A percentile compares a stretch with the other conserved stretches of the same genome.
phyloP scores from a whole-genome alignment of 2,113 vertebrate genomes.

The Neopipo cinnamomea region DNA sequence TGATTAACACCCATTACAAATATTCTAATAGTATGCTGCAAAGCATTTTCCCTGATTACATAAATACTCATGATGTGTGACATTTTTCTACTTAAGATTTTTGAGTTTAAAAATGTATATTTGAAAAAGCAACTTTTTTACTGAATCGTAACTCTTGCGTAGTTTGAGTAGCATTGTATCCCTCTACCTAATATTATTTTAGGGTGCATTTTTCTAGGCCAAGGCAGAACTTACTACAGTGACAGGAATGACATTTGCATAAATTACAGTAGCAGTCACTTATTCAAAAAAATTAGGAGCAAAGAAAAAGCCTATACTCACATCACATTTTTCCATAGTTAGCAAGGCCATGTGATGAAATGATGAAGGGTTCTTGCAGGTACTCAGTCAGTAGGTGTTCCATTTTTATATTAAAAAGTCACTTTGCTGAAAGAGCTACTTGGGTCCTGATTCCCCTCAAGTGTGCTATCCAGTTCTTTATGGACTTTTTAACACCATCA shows the following conservation, averaged over 20 bases:
- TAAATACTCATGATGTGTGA: background rate
- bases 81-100: background rate
- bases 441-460: background rate
- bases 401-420: background rate
- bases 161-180: background rate
- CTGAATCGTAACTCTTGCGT: background rate
- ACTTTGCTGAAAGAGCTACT: background rate
- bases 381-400: background rate
- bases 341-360: background rate
- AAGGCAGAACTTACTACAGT: background rate
- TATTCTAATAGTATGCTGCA: background rate
- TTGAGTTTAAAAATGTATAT: background rate
- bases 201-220: background rate
- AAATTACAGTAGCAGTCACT: background rate
- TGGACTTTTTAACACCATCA: background rate
- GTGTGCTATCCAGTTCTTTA: background rate
- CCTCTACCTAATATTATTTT: background rate
- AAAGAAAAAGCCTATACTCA: background rate
- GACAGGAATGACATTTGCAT: background rate
- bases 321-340: background rate
- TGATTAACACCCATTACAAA: background rate
- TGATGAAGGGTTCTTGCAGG: background rate
- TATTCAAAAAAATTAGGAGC: background rate
- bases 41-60: background rate
- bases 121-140: background rate